A percentile compares a stretch with the other conserved stretches of the same genome.
phyloP scores from a whole-genome alignment of 2,113 vertebrate genomes.

The Sturnus vulgaris region DNA sequence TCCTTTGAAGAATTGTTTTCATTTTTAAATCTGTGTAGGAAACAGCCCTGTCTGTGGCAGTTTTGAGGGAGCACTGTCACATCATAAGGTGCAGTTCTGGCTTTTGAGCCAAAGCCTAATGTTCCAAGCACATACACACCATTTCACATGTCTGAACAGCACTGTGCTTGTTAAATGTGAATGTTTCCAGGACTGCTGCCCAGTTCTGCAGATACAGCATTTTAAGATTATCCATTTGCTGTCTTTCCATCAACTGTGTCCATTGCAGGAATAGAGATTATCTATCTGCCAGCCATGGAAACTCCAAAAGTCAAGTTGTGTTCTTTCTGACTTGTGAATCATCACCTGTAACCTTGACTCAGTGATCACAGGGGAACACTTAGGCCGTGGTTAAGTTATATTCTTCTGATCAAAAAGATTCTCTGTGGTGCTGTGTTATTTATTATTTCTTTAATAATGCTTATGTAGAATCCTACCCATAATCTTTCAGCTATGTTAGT shows the following conservation, averaged over 20 bases:
- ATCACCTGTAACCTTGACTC: conserved; percentile 19
- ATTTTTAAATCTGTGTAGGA: background rate
- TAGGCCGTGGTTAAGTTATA: background rate
- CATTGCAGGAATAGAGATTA: background rate
- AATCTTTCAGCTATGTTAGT: background rate
- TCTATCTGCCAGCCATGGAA: background rate
- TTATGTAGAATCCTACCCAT: background rate
- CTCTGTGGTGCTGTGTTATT: background rate
- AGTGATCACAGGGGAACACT: background rate
- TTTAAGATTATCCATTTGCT: conserved; percentile 35
- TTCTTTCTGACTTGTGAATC: background rate
- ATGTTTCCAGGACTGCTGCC: conserved; percentile 13
- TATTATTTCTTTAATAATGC: background rate
- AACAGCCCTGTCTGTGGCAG: background rate
- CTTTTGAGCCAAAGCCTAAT: background rate
- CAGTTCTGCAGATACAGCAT: background rate
- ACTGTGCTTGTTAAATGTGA: background rate
- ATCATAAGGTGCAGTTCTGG: background rate
- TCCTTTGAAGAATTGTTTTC: background rate
- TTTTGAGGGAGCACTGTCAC: background rate
- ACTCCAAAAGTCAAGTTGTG: background rate
- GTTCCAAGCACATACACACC: background rate
- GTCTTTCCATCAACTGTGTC: background rate
- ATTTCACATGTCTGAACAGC: background rate
- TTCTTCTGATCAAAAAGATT: background rate